Base-by-base conservation (phyloP, 2,888 invertebrate genomes). In the Argyra leucocephala region DNA sequence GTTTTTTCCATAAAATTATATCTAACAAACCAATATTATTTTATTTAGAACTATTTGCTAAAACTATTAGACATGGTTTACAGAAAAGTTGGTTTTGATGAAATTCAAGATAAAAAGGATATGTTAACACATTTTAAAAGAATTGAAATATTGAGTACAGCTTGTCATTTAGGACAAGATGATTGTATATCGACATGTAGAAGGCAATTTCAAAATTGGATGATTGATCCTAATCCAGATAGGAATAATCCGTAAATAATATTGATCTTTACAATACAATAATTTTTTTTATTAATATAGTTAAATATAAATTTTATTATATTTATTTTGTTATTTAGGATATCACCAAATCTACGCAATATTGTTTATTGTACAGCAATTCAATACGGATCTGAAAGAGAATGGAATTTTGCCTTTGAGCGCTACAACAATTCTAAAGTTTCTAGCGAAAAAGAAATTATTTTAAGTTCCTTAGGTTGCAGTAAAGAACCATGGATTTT, bases 371-470 rank as follows among this genome's bases (percentile, higher is more conserved):
- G 96, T 74, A 88, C 90, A 1, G 94, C 91, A 0, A 86, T 96
- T 9, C 84, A 87, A 65, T 85, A 88, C 12, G 96, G 96, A 0
- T 89, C 90, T 0, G 88, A 90, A 69, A 82, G 84, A 0, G 93
- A 94, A 75, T 96, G 96, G 96, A 85, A 90, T 69, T 96, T 95
- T 76, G 88, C 90, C 0, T 93, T 92, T 86, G 83, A 89, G 62
- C 83, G 89, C 36, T 95, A 91, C 75, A 76, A 84, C 57, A 84
- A 84, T 4, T 86, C 91, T 2, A 88, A 88, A 69, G 88, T 91
- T 0, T 91, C 91, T 0, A 88, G 90, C 0, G 95, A 96, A 76
- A 86, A 91, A 71, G 89, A 89, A 70, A 81, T 88, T 10, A 80
- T 96, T 10, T 81, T 95, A 18, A 84, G 83, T 7, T 88, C 91